A percentile compares a stretch with the other conserved stretches of the same genome.
Conservation (phyloP, 2,888 invertebrate species). For the Conomelus anceps region DNA sequence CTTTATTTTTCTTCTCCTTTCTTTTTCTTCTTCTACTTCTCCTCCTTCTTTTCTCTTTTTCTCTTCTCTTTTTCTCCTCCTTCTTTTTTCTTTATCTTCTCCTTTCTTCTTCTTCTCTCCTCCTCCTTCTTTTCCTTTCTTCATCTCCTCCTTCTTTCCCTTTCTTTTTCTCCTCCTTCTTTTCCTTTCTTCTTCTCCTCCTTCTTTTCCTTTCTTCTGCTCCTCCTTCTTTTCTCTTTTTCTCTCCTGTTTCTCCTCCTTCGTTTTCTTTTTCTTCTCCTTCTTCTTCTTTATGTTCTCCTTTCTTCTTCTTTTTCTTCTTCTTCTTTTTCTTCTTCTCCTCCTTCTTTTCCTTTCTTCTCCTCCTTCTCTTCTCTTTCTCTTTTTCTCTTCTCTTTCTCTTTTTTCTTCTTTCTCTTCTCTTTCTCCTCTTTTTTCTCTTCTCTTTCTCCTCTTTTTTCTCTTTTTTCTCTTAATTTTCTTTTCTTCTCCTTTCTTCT, state of each 20-base stretch:
- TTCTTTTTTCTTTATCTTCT: background rate
- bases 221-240: background rate
- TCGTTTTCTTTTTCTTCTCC: background rate
- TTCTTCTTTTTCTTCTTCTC: background rate
- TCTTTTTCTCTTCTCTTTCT: too few relatives aligned
- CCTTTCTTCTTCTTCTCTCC: background rate
- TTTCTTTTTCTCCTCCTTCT: background rate
- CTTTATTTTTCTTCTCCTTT: background rate
- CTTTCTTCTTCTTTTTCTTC: background rate
- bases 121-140: background rate
- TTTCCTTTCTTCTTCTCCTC: background rate
- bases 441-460: too few relatives aligned
- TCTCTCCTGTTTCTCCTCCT: background rate
- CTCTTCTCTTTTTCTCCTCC: background rate
- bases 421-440: too few relatives aligned
- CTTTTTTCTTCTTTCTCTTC: background rate
- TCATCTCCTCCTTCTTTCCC: background rate
- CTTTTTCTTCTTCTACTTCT: background rate
- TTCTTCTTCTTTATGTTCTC: background rate
- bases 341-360: too few relatives aligned
- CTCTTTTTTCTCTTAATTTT: too few relatives aligned
- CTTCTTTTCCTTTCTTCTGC: background rate
- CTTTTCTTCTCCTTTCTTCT: too few relatives aligned
- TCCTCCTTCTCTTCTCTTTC: too few relatives aligned
- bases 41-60: background rate